Conservation (phyloP, 2,113 vertebrate species). For the Strigops habroptila region DNA sequence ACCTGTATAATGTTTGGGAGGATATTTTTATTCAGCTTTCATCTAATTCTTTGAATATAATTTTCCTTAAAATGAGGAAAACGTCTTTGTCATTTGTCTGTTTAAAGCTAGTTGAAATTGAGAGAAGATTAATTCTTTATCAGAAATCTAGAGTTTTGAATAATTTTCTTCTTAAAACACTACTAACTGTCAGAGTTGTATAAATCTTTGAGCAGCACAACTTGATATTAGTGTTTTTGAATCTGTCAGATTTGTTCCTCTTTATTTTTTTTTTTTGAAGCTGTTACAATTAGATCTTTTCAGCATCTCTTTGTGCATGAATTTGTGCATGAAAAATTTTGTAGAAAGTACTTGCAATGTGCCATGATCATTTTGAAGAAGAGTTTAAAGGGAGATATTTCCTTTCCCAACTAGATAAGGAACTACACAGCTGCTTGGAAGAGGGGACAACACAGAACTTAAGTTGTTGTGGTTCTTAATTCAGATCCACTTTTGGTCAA, state of each 20-base stretch:
- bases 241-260: not conserved
- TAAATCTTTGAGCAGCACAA: not conserved
- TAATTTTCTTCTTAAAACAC: not conserved
- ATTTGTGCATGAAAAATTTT: not conserved
- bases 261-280: not conserved
- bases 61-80: not conserved
- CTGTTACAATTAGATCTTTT: not conserved
- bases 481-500: not conserved
- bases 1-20: not conserved
- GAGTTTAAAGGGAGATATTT: not conserved
- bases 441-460: not conserved
- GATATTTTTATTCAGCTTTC: not conserved
- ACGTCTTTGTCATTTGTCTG: not conserved
- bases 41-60: not conserved
- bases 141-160: not conserved
- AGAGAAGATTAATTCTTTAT: not conserved
- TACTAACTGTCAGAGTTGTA: not conserved
- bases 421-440: not conserved
- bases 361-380: not conserved
- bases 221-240: not conserved
- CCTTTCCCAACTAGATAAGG: not conserved
- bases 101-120: not conserved
- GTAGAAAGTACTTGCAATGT: not conserved
- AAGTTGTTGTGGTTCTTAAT: not conserved
- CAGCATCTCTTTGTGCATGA: not conserved